Conservation (phyloP, 2,888 invertebrate species). For the Dusona sp. region DNA sequence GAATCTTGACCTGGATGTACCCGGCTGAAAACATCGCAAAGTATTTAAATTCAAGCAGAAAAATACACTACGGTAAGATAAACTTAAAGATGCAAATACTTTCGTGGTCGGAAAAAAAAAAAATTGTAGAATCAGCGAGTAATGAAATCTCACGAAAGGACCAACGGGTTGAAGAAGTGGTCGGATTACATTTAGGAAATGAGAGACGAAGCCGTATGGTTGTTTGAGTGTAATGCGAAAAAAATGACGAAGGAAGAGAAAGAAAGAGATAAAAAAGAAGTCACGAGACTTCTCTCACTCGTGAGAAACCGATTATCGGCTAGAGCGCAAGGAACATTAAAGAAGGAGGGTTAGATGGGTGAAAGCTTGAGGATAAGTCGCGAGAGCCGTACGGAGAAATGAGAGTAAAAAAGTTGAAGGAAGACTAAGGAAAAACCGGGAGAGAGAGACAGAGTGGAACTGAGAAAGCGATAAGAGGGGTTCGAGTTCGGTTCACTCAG, state of each 20-base stretch:
- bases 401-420: slow-evolving; percentile 3
- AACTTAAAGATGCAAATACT: not conserved
- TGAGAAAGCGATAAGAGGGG: slow-evolving; percentile 56
- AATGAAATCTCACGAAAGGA: slow-evolving; percentile 39
- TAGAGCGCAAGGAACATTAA: slow-evolving; percentile 57
- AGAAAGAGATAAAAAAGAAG: slow-evolving; percentile 29
- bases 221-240: slow-evolving; percentile 68
- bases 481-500: slow-evolving; percentile 62
- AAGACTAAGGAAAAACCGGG: not conserved
- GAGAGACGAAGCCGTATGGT: slow-evolving; percentile 50
- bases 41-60: not conserved
- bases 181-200: slow-evolving; percentile 41
- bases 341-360: slow-evolving; percentile 9
- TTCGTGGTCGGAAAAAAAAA: slow-evolving; percentile 3
- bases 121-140: slow-evolving; percentile 5
- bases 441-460: slow-evolving; percentile 10
- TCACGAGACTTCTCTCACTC: slow-evolving; percentile 43
- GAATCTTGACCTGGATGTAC: not conserved
- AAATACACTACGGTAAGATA: not conserved
- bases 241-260: slow-evolving; percentile 66
- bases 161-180: slow-evolving; percentile 41
- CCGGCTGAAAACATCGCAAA: not conserved
- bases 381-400: slow-evolving; percentile 18
- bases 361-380: slow-evolving; percentile 49
- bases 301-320: slow-evolving; percentile 67